Evolutionary conservation across 2,888 invertebrate species (phyloP).

Genomic region (Maniola hyperantus): DNA sequence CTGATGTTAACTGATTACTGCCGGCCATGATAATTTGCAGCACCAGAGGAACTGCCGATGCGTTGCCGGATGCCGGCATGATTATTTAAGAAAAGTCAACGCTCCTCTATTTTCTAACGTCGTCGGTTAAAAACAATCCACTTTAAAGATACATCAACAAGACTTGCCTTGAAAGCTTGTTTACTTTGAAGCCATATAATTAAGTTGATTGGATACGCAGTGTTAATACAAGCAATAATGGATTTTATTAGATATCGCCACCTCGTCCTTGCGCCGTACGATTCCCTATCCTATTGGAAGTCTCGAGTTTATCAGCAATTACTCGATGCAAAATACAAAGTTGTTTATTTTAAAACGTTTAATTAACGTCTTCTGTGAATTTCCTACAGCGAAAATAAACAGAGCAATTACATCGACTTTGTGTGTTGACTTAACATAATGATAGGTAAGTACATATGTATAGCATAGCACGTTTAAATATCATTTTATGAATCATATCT

Average conservation of each 20-base stretch:
- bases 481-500: too few relatives aligned
- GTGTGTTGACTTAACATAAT: too few relatives aligned
- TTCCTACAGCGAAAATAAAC: constrained; percentile 4
- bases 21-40: too few relatives aligned
- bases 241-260: constrained; percentile 11
- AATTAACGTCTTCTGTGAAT: background rate
- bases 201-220: constrained; percentile 20
- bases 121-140: background rate
- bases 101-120: background rate
- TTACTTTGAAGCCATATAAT: constrained; percentile 19
- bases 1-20: too few relatives aligned
- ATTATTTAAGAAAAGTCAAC: background rate
- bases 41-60: too few relatives aligned
- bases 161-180: constrained; percentile 7
- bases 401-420: background rate
- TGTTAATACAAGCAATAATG: constrained; percentile 19
- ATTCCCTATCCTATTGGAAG: constrained; percentile 7
- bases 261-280: background rate
- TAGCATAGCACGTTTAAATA: too few relatives aligned
- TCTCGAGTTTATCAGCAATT: constrained; percentile 12
- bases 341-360: constrained; percentile 15
- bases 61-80: too few relatives aligned
- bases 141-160: constrained; percentile 3
- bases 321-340: background rate
- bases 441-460: too few relatives aligned